Evolutionary conservation across 1,140 invertebrate species (phyloP), one percentile per base, ranked within the genome.

Genomic region (Dreissena rostriformis): DNA sequence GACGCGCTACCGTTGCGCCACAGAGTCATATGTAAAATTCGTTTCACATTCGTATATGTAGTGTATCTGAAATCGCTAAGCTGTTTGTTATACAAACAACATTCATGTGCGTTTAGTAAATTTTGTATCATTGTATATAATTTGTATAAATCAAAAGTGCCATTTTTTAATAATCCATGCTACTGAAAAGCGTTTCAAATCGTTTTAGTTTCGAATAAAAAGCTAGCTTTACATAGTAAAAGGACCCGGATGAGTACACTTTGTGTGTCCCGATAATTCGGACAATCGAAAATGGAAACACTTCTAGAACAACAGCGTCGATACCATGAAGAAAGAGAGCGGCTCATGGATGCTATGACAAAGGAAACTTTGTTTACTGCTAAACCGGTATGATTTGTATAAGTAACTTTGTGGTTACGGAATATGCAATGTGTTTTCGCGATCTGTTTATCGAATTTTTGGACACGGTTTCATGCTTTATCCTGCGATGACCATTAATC

Each of bases 1-100:
- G 97, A 98, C 97, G 97, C 97, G 97, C 97, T 97, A 97, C 97
- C 97, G 96, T 98, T 98, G 97, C 97, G 97, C 97, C 97, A 98
- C 97, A 63, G 72, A 75, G 80, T 75, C 79, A n/a, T 61, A 24
- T 11, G 2, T 6, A 5, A 6, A 6, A 61, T 2, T 4, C 22
- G 57, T 12, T 11, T 4, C 57, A 61, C 17, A 61, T 4, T 8
- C 2, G 4, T 39, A 39, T 39, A 39, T 39, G 8, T 39, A 39
- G 4, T 5, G 2, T 39, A 5, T 2, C 39, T 39, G 39, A 39
- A 39, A 39, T 39, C 39, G 39, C 2, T 39, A 39, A 8, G 39
- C 39, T 5, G 39, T 39, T 39, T 39, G 2, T 39, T 39, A 5
- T 8, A 39, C 2, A 39, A 5, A 5, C 39, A 39, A 39, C 39